Evolutionary conservation across 1,140 invertebrate species (phyloP), one percentile per base, ranked within the genome.

Genomic region (Oryzaephilus surinamensis): DNA sequence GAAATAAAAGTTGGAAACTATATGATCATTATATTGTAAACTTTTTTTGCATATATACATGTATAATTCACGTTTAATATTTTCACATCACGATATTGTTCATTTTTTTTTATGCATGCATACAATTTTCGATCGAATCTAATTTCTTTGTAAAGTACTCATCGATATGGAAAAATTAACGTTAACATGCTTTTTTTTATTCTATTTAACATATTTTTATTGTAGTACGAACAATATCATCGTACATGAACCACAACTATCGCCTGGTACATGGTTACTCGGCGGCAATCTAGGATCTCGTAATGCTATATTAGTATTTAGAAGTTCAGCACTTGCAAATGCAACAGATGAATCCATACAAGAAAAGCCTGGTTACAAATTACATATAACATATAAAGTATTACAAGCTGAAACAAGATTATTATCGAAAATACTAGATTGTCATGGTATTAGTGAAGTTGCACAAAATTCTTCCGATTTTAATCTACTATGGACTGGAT

Each of bases 401-500:
- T 70, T 80, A 38, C 81, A 85, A 62, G 80, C 82, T 6, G 82
- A 87, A 62, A 84, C 82, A 0, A 85, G 81, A 58, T 66, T 87
- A 19, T 66, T 87, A 18, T 72, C 76, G 44, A 73, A 80, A 45
- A 62, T 87, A 28, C 68, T 87, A 4, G 73, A 79, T 51, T 74
- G 80, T 10, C 82, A 86, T 60, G 83, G 82, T 4, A 63, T 86
- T 13, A 65, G 65, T 16, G 83, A 85, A 63, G 72, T 76, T 21
- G 60, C 68, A 48, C 36, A 61, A 2, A 70, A 76, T 30, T 76
- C 77, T 33, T 72, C 73, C 23, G 81, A 89, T 58, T 94, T 83
- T 61, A 93, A 90, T 61, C 59, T 95, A 16, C 54, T 94, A 11
- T 95, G 91, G 91, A 89, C 87, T 28, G 89, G 89, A 11, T 76